These are phyloP conservation scores for Latrodectus hesperus DNA, from an alignment of 2,888 invertebrate species.

Conservation along the genomic window DNA sequence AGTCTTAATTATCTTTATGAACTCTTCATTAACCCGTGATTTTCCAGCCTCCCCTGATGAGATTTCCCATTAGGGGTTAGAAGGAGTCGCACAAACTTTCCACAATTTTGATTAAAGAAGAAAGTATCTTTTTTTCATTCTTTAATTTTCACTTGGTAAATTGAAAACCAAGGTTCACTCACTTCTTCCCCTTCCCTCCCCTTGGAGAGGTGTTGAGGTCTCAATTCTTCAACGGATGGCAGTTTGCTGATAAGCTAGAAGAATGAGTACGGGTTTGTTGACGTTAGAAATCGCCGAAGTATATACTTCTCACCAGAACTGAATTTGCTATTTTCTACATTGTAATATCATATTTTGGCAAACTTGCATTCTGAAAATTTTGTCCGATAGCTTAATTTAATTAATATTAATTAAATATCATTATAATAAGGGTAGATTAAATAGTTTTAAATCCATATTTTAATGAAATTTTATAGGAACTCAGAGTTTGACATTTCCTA, in stretches of 20 bases:
- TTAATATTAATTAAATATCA: too few species aligned
- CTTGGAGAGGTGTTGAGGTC: constrained; percentile 7
- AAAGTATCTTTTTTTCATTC: constrained; percentile 9
- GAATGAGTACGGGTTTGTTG: background rate
- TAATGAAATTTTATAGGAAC: too few species aligned
- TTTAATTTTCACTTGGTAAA: constrained; percentile 19
- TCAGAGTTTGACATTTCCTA: too few species aligned
- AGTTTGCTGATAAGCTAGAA: background rate
- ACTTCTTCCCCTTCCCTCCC: background rate
- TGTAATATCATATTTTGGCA: too few species aligned
- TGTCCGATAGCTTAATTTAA: too few species aligned
- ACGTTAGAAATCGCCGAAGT: too few species aligned
- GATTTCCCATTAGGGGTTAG: constrained; percentile 33
- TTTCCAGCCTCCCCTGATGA: constrained; percentile 39
- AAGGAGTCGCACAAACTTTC: background rate
- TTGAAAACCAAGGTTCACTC: constrained; percentile 3
- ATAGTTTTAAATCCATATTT: too few species aligned
- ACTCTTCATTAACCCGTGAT: constrained; percentile 57
- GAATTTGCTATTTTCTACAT: too few species aligned
- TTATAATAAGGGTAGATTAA: too few species aligned
- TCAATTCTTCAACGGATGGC: background rate
- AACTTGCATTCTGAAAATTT: too few species aligned
- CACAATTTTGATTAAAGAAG: constrained; percentile 40
- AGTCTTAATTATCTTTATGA: constrained; percentile 57
- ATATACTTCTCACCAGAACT: too few species aligned